Percentiles rank a stretch among this genome's conserved stretches.
phyloP scores from a whole-genome alignment of 2,888 invertebrate genomes.

The Chrysina gloriosa region DNA sequence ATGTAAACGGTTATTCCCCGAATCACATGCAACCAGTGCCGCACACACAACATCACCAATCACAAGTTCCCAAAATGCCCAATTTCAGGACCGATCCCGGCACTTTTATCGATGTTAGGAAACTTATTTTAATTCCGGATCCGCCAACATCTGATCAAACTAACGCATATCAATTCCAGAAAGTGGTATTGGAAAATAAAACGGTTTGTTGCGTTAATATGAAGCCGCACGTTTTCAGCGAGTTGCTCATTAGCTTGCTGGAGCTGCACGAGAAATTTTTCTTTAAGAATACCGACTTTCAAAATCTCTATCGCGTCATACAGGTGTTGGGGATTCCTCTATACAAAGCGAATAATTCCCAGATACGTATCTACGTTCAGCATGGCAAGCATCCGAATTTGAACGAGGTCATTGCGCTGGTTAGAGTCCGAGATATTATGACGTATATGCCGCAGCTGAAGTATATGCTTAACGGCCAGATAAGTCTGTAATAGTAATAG shows the following conservation, averaged over 20 bases:
- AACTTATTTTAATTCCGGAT: constrained; percentile 38
- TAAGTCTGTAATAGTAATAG: constrained; percentile 25
- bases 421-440: constrained; percentile 86
- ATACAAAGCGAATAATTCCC: constrained; percentile 81
- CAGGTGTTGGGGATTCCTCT: constrained; percentile 84
- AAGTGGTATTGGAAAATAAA: constrained; percentile 82
- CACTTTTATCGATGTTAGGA: constrained; percentile 16
- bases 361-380: constrained; percentile 81
- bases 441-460: constrained; percentile 88
- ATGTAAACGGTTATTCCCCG: constrained; percentile 3
- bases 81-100: constrained; percentile 23
- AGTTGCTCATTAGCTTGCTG: constrained; percentile 81
- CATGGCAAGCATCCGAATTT: constrained; percentile 79
- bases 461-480: constrained; percentile 74
- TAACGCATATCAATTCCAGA: constrained; percentile 77
- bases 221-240: constrained; percentile 85
- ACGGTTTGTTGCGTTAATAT: constrained; percentile 89
- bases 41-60: constrained; percentile 19
- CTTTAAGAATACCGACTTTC: constrained; percentile 81
- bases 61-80: constrained; percentile 30
- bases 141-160: constrained; percentile 74
- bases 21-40: constrained; percentile 9
- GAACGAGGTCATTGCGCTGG: constrained; percentile 80
- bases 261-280: constrained; percentile 84
- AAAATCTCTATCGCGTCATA: constrained; percentile 82